These are phyloP conservation scores for Enteromius thamalakanensis DNA, from an alignment of 2,797 vertebrate species.

Conservation along the genomic window DNA sequence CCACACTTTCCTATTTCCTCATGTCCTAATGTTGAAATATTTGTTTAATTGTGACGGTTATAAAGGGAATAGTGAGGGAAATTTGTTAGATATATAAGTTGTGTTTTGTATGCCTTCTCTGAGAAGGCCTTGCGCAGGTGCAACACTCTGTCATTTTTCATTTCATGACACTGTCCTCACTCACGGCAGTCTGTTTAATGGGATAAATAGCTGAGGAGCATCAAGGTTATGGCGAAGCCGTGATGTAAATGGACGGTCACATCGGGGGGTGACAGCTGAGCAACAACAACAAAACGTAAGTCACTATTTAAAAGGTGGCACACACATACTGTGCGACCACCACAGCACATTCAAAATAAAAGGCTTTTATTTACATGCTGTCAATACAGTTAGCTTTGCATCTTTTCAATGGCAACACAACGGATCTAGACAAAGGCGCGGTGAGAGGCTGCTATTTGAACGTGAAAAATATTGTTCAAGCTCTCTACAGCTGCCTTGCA, in stretches of 20 bases:
- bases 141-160: conserved; percentile 21
- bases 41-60: not conserved
- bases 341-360: conserved; percentile 27
- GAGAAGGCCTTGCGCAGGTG: conserved; percentile 27
- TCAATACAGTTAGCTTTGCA: conserved; percentile 56
- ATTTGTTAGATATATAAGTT: not conserved
- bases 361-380: conserved; percentile 43
- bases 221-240: conserved; percentile 15
- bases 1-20: conserved; percentile 46
- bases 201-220: conserved; percentile 3
- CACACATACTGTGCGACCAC: conserved; percentile 30
- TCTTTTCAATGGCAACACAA: conserved; percentile 41
- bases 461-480: conserved; percentile 49
- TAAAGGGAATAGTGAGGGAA: not conserved
- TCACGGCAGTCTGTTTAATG: conserved; percentile 11
- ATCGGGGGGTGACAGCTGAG: conserved; percentile 45
- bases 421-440: conserved; percentile 54
- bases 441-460: conserved; percentile 54
- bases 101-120: conserved; percentile 13
- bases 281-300: conserved; percentile 41
- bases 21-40: conserved; percentile 52
- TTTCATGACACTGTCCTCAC: not conserved
- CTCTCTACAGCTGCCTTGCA: conserved; percentile 49
- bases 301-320: conserved; percentile 40
- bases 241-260: conserved; percentile 6